Evolutionary conservation across 1,140 invertebrate species (phyloP).

Genomic region (Drosophila mayri): DNA sequence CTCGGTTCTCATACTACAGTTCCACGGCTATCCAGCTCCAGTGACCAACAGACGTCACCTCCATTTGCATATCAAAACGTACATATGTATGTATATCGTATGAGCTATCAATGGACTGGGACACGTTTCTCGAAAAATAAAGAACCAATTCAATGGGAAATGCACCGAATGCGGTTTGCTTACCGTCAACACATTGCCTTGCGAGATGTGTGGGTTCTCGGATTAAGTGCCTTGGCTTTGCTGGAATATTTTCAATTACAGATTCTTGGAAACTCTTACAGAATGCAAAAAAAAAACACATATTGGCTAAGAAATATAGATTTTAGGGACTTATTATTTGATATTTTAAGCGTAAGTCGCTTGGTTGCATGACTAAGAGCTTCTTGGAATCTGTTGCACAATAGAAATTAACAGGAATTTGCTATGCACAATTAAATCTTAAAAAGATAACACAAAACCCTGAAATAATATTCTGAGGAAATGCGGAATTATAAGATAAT

Average conservation of each 20-base stretch:
- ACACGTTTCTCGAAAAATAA: slow-evolving; percentile 13
- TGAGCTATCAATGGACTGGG: slow-evolving; percentile 33
- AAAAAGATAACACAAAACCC: background rate
- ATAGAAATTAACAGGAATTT: too few relatives aligned
- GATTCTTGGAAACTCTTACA: slow-evolving; percentile 35
- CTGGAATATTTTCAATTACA: slow-evolving; percentile 3
- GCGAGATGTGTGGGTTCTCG: slow-evolving; percentile 23
- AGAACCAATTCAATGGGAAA: slow-evolving; percentile 17
- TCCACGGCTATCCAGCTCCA: slow-evolving; percentile 1
- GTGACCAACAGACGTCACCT: slow-evolving; percentile 44
- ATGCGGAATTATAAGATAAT: background rate
- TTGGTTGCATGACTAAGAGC: background rate
- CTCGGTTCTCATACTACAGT: slow-evolving; percentile 18
- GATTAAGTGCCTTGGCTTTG: slow-evolving; percentile 16
- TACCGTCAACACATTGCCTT: slow-evolving; percentile 18
- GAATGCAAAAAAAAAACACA: background rate
- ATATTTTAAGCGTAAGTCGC: too few relatives aligned
- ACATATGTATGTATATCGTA: background rate
- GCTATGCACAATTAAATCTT: background rate
- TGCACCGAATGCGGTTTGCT: slow-evolving; percentile 31
- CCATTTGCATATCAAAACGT: slow-evolving; percentile 45
- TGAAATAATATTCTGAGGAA: background rate
- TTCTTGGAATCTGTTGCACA: background rate
- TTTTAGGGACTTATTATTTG: background rate
- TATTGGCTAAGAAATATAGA: background rate